Evolutionary conservation across 2,113 vertebrate species (phyloP).

Genomic region (Cranoglanis bouderius): DNA sequence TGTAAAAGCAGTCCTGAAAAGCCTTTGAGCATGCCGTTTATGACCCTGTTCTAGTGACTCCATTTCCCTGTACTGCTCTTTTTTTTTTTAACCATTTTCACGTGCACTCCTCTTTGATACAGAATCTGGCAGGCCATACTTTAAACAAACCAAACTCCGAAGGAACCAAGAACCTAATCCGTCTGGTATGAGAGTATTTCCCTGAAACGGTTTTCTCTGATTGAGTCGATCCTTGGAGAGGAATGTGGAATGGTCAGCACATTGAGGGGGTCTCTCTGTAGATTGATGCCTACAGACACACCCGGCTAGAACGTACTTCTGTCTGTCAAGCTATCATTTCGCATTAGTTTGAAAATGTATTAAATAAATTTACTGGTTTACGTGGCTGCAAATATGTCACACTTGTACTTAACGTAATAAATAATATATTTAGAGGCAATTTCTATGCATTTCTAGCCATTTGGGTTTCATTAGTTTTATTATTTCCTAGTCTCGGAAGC

Average conservation of each 20-base stretch:
- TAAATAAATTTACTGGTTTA: background rate
- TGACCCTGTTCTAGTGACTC: conserved; percentile 44
- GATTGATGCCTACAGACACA: conserved; percentile 20
- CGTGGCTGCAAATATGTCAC: background rate
- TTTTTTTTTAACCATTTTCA: conserved; percentile 55
- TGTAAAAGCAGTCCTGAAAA: conserved; percentile 28
- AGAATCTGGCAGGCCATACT: conserved; percentile 47
- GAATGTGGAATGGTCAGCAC: conserved; percentile 51
- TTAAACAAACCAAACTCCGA: conserved; percentile 42
- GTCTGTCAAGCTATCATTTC: background rate
- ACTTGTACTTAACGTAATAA: background rate
- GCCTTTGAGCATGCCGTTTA: conserved; percentile 48
- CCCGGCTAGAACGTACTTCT: background rate
- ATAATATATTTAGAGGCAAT: background rate
- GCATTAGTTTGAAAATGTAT: background rate
- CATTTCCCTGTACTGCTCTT: conserved; percentile 25
- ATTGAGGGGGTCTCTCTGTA: conserved; percentile 15
- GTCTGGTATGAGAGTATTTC: conserved; percentile 47
- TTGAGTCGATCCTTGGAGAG: conserved; percentile 13
- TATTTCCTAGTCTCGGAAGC: conserved; percentile 9
- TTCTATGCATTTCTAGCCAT: background rate
- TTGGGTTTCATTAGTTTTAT: conserved; percentile 16
- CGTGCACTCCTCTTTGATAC: conserved; percentile 55
- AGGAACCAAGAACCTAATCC: conserved; percentile 29
- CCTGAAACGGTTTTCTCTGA: conserved; percentile 30